phyloP scores from a whole-genome alignment of 2,797 vertebrate species.

The Argentina silus region DNA sequence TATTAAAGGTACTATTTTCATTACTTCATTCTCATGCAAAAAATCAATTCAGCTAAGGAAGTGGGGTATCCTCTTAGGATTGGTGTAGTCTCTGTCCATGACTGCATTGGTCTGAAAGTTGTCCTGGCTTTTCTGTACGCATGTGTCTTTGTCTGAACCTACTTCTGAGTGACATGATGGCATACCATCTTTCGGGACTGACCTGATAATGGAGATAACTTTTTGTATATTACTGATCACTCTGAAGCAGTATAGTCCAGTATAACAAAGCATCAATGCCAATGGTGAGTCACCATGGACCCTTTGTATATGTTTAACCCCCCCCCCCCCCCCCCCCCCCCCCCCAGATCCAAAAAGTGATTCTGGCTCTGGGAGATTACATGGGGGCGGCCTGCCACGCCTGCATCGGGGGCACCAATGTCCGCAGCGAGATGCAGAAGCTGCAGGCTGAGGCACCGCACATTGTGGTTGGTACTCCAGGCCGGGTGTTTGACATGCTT shows the following conservation, averaged over 20 bases:
- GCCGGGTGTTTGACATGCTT: slow-evolving; percentile 96
- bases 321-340: slow-evolving; percentile 1
- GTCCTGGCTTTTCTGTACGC: slow-evolving; percentile 32
- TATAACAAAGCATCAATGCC: neutral
- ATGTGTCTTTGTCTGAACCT: neutral
- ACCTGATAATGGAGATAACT: slow-evolving; percentile 86
- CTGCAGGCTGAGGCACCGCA: slow-evolving; percentile 92
- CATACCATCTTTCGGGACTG: slow-evolving; percentile 99
- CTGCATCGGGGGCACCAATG: slow-evolving; percentile 95
- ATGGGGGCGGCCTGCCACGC: slow-evolving; percentile 97
- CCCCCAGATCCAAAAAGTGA: slow-evolving; percentile 96
- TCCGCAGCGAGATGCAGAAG: slow-evolving; percentile 94
- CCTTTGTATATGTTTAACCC: neutral
- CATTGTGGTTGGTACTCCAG: slow-evolving; percentile 97
- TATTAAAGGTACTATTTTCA: slow-evolving; percentile 69
- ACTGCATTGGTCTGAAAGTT: slow-evolving; percentile 73
- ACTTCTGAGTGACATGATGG: slow-evolving; percentile 89
- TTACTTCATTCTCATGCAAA: slow-evolving; percentile 41
- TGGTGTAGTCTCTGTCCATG: slow-evolving; percentile 82
- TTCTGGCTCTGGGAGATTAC: slow-evolving; percentile 96
- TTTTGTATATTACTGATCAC: slow-evolving; percentile 85
- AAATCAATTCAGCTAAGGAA: slow-evolving; percentile 21
- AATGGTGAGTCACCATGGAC: no score
- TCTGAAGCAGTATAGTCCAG: slow-evolving; percentile 38
- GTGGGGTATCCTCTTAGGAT: slow-evolving; percentile 40